Evolutionary conservation across 2,113 vertebrate genomes (phyloP).

Genomic region (Mobula hypostoma): DNA sequence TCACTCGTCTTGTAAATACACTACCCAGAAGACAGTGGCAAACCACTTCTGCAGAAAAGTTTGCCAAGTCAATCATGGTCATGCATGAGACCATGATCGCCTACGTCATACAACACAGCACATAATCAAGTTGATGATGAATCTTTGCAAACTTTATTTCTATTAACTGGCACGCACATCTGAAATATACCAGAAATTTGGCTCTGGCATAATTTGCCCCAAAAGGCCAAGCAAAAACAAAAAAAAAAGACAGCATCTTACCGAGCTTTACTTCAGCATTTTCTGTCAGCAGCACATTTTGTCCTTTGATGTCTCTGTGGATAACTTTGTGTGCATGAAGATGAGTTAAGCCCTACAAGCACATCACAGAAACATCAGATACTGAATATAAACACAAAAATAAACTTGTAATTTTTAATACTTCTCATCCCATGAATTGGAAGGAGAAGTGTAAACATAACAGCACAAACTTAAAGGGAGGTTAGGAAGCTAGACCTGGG

Average conservation of each 20-base stretch:
- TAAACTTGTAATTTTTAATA: neutral
- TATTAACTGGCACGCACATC: neutral
- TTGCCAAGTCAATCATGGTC: too few relatives aligned
- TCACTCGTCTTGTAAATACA: too few relatives aligned
- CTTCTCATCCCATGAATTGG: neutral
- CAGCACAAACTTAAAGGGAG: neutral
- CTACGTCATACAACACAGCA: too few relatives aligned
- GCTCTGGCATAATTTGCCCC: neutral
- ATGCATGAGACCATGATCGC: too few relatives aligned
- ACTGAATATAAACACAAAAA: neutral
- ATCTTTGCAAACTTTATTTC: neutral
- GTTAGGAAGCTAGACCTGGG: too few relatives aligned
- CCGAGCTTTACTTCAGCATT: slow-evolving; percentile 89
- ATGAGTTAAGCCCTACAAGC: slow-evolving; percentile 74
- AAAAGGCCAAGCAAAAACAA: neutral
- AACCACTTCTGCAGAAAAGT: too few relatives aligned
- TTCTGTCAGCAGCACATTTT: slow-evolving; percentile 84
- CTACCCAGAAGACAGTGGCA: too few relatives aligned
- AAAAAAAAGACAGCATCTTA: slow-evolving; percentile 44
- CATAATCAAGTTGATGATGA: too few relatives aligned
- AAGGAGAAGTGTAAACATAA: neutral
- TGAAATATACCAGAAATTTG: neutral
- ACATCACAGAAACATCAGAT: neutral
- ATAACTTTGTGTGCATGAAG: slow-evolving; percentile 87
- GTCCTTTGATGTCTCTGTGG: slow-evolving; percentile 88